These are phyloP conservation scores for Caenorhabditis afra DNA, from an alignment of 2,888 invertebrate genomes.

Conservation along the genomic window DNA sequence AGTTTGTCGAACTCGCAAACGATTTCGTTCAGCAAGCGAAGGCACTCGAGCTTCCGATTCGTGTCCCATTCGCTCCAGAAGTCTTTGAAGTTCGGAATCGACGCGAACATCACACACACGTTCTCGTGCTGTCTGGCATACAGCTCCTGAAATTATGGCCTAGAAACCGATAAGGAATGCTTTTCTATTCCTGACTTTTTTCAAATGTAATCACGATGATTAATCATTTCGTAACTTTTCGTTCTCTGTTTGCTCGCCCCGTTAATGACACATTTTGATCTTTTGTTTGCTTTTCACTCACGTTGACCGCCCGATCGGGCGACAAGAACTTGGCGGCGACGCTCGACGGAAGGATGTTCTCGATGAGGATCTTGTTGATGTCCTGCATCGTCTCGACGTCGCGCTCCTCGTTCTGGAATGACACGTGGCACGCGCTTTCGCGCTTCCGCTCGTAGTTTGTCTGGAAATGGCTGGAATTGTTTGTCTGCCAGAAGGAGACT, in stretches of 20 bases:
- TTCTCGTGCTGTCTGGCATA: conserved; percentile 95
- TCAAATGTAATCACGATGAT: background rate
- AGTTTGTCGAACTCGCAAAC: conserved; percentile 98
- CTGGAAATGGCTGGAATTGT: conserved; percentile 62
- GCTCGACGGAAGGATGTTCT: conserved; percentile 96
- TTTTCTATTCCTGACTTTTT: conserved; percentile 18
- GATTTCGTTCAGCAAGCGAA: conserved; percentile 94
- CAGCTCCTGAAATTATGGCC: conserved; percentile 85
- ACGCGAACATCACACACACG: conserved; percentile 98
- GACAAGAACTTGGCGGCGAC: conserved; percentile 94
- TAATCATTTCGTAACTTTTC: conserved; percentile 15
- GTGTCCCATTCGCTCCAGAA: conserved; percentile 85
- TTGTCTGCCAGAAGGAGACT: conserved; percentile 50
- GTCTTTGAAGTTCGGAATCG: conserved; percentile 91
- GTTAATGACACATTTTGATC: conserved; percentile 38
- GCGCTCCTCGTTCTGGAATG: conserved; percentile 91
- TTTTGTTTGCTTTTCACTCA: conserved; percentile 74
- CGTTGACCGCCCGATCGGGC: conserved; percentile 85
- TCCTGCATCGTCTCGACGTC: conserved; percentile 93
- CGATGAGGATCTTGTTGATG: conserved; percentile 86
- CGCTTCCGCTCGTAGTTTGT: conserved; percentile 84
- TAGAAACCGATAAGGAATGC: too few species aligned
- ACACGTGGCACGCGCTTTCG: conserved; percentile 94
- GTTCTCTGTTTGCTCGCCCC: background rate
- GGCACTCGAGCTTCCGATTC: conserved; percentile 94